Conservation (phyloP, 1,140 invertebrate species). For the Zelostemma sp. region DNA sequence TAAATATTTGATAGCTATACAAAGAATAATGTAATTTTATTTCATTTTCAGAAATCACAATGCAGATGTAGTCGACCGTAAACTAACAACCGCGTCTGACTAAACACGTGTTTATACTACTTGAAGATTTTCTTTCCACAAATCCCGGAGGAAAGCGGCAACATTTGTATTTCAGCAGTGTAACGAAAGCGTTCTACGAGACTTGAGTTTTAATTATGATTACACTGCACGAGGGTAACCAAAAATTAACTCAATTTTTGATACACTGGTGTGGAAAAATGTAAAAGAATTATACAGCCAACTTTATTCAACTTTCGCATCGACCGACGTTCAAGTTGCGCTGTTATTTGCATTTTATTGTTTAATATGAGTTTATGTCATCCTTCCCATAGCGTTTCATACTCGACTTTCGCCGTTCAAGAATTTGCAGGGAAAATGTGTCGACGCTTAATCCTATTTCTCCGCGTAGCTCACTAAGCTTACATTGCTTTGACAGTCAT, state of each 20-base stretch:
- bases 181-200: too few species aligned
- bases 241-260: conserved; percentile 29
- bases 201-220: conserved; percentile 39
- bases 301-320: conserved; percentile 29
- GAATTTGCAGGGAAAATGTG: conserved; percentile 37
- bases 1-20: too few species aligned
- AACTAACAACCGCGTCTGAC: too few species aligned
- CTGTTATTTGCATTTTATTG: conserved; percentile 65
- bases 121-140: too few species aligned
- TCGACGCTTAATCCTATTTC: conserved; percentile 34
- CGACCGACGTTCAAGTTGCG: conserved; percentile 48
- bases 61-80: too few species aligned
- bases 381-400: conserved; percentile 28
- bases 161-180: too few species aligned
- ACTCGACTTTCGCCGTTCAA: conserved; percentile 20
- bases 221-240: conserved; percentile 16
- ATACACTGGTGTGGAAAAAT: conserved; percentile 13
- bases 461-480: conserved; percentile 14
- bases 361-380: conserved; percentile 64
- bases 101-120: too few species aligned
- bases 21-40: too few species aligned
- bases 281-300: conserved; percentile 31
- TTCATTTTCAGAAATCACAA: too few species aligned
- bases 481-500: conserved; percentile 12
- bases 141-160: too few species aligned